phyloP scores from a whole-genome alignment of 1,140 invertebrate genomes.

The Dendroctonus ponderosae region DNA sequence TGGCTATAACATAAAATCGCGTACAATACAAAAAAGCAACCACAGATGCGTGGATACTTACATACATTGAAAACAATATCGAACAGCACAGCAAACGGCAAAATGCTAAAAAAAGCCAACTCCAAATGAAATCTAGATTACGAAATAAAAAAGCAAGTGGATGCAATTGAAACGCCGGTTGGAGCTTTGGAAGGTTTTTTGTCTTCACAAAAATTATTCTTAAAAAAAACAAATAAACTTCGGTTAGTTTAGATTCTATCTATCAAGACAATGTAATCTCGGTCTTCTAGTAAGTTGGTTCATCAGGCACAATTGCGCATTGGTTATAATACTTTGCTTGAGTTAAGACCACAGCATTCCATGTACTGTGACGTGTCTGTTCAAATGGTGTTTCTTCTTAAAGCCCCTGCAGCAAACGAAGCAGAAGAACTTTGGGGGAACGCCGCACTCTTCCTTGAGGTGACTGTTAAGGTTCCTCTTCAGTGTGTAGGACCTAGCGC shows the following conservation, averaged over 20 bases:
- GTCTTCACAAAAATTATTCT: no score
- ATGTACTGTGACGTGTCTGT: slow-evolving; percentile 47
- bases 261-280: no score
- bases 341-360: neutral
- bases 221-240: no score
- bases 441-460: slow-evolving; percentile 43
- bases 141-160: slow-evolving; percentile 2
- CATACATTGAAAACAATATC: slow-evolving; percentile 4
- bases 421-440: slow-evolving; percentile 49
- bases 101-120: slow-evolving; percentile 6
- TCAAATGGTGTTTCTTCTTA: slow-evolving; percentile 58
- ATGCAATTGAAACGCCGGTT: neutral
- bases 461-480: slow-evolving; percentile 42
- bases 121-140: neutral
- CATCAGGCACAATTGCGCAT: no score
- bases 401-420: slow-evolving; percentile 68
- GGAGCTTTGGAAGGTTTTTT: no score
- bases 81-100: slow-evolving; percentile 9
- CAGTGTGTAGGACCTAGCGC: slow-evolving; percentile 41
- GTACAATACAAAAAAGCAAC: slow-evolving; percentile 14
- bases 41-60: slow-evolving; percentile 2
- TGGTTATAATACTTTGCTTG: no score
- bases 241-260: no score
- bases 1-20: slow-evolving; percentile 25
- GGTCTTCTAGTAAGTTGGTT: no score